Conservation (phyloP, 2,797 vertebrate genomes). For the Mormyrops attenuatus region DNA sequence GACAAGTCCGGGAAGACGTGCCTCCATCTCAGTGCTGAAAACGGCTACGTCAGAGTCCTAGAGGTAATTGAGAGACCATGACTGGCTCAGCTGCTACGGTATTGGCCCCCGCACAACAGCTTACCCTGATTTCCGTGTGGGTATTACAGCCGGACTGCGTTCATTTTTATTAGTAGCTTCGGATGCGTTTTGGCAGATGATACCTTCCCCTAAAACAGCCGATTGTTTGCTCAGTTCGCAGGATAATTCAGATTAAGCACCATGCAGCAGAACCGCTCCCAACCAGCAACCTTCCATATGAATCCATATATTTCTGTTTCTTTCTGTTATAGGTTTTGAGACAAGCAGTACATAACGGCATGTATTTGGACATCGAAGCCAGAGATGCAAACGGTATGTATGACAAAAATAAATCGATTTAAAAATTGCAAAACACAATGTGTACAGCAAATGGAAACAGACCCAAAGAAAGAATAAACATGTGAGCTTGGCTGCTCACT, state of each 20-base stretch:
- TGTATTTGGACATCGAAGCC: conserved; percentile 63
- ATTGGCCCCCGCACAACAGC: neutral
- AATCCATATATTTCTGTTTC: neutral
- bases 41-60: conserved; percentile 67
- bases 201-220: neutral
- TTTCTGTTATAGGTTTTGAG: conserved; percentile 64
- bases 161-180: neutral
- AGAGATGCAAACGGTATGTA: conserved; percentile 62
- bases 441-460: neutral
- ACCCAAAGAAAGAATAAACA: neutral
- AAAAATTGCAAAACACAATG: neutral
- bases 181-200: neutral
- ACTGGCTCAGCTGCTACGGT: neutral
- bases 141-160: neutral
- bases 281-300: neutral
- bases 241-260: neutral
- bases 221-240: neutral
- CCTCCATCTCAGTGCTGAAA: conserved; percentile 74
- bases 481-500: neutral
- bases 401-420: neutral
- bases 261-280: neutral
- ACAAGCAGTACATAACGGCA: conserved; percentile 50
- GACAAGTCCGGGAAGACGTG: conserved; percentile 68
- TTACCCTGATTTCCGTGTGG: neutral
- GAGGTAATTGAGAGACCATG: conserved; percentile 50